Evolutionary conservation across 30 jellyfish, hydroid and myxozoan genomes (phyloP).

Genomic region (Hydractinia echinata): DNA sequence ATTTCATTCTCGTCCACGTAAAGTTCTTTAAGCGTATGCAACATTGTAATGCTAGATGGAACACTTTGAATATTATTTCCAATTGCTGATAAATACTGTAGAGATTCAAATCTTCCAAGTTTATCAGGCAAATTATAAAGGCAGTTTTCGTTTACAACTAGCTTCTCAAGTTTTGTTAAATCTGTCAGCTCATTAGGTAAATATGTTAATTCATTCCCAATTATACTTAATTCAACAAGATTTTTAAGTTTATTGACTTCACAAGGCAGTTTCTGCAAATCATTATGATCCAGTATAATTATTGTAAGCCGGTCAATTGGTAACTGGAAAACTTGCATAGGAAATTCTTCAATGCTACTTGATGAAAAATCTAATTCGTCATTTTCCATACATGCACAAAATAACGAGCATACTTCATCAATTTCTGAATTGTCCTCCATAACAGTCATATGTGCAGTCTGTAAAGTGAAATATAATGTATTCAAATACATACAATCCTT

Average conservation of each 20-base stretch:
- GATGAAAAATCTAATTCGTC: constrained; percentile 44
- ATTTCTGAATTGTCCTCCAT: background rate
- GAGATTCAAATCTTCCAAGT: constrained; percentile 23
- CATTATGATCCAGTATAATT: constrained; percentile 64
- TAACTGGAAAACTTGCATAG: constrained; percentile 12
- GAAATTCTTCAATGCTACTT: constrained; percentile 35
- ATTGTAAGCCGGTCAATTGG: background rate
- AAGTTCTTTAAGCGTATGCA: constrained; percentile 36
- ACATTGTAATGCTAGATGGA: constrained; percentile 24
- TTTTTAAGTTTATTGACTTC: constrained; percentile 31
- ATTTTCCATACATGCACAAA: constrained; percentile 25
- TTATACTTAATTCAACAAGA: constrained; percentile 35
- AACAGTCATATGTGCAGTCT: background rate
- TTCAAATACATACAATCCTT: no score
- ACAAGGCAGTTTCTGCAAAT: constrained; percentile 44
- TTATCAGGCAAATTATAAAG: constrained; percentile 31
- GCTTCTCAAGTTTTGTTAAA: constrained; percentile 30
- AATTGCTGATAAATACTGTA: constrained; percentile 46
- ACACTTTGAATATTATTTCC: constrained; percentile 47
- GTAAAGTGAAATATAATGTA: background rate
- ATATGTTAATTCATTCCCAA: constrained; percentile 54
- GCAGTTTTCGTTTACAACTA: constrained; percentile 60
- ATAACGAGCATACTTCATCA: background rate
- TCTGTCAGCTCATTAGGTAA: constrained; percentile 44
- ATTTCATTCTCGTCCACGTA: constrained; percentile 65